Evolutionary conservation across 2,888 invertebrate species (phyloP).

Genomic region (Heliconius cydno): DNA sequence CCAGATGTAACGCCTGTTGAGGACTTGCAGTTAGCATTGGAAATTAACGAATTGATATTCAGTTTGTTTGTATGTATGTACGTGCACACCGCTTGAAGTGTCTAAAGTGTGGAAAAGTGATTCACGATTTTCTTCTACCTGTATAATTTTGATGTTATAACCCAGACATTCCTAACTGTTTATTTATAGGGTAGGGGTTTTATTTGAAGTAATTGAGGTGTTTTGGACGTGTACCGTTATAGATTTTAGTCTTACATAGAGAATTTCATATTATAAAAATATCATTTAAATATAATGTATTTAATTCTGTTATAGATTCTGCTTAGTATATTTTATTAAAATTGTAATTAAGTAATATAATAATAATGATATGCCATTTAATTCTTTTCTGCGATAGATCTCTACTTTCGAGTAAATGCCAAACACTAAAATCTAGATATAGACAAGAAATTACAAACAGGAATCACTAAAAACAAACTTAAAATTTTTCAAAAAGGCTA

Average conservation of each 20-base stretch:
- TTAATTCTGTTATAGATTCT: neutral
- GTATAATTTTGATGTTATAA: neutral
- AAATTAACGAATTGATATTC: conserved; percentile 53
- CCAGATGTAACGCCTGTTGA: conserved; percentile 49
- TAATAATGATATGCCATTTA: neutral
- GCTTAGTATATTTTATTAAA: neutral
- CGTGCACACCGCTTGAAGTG: conserved; percentile 41
- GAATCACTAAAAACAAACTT: neutral
- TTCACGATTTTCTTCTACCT: conserved; percentile 35
- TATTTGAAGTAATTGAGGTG: neutral
- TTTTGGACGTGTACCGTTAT: neutral
- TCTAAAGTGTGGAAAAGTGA: conserved; percentile 45
- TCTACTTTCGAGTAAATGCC: too few species aligned
- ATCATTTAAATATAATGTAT: neutral
- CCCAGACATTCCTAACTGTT: neutral
- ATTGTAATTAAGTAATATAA: neutral
- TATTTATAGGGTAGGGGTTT: neutral
- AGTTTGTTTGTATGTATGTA: conserved; percentile 35
- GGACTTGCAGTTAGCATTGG: conserved; percentile 54
- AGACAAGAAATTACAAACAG: neutral
- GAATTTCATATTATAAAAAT: neutral
- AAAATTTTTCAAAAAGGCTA: neutral
- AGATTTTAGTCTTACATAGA: neutral
- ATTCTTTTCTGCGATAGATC: neutral
- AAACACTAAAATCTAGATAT: neutral